Conservation (phyloP, 1,140 invertebrate species). For the Aphidius ervi region DNA sequence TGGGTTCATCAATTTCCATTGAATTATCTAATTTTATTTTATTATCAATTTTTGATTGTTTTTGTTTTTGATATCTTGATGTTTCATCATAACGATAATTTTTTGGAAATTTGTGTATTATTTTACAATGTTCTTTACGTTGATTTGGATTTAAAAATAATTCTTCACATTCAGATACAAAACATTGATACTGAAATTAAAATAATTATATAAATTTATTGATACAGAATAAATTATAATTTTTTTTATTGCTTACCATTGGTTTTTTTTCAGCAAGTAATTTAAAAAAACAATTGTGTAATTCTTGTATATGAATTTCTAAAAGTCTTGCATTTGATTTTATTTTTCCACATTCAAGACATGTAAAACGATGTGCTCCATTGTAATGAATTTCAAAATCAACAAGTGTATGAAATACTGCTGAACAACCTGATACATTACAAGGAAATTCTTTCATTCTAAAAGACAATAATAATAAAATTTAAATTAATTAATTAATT, state of each 20-base stretch:
- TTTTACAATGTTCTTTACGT: slow-evolving; percentile 60
- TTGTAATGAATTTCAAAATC: slow-evolving; percentile 55
- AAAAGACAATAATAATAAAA: slow-evolving; percentile 16
- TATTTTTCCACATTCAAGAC: slow-evolving; percentile 56
- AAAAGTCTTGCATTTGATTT: slow-evolving; percentile 62
- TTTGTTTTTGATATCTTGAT: slow-evolving; percentile 26
- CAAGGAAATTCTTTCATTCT: slow-evolving; percentile 50
- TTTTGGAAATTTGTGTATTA: slow-evolving; percentile 61
- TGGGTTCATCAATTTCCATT: slow-evolving; percentile 31
- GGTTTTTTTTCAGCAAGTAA: slow-evolving; percentile 59
- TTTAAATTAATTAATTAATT: not conserved
- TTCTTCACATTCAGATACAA: slow-evolving; percentile 59
- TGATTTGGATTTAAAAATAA: slow-evolving; percentile 56
- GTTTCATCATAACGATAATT: slow-evolving; percentile 59
- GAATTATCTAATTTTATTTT: slow-evolving; percentile 11
- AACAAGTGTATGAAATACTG: slow-evolving; percentile 44
- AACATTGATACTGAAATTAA: slow-evolving; percentile 61
- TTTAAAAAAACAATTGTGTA: slow-evolving; percentile 67
- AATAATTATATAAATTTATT: slow-evolving; percentile 19
- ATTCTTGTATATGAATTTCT: slow-evolving; percentile 67
- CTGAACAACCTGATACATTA: slow-evolving; percentile 42
- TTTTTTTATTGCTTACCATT: slow-evolving; percentile 52
- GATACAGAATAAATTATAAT: slow-evolving; percentile 18
- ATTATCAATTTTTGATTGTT: slow-evolving; percentile 5
- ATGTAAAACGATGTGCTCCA: slow-evolving; percentile 49